Percentiles rank a stretch among this genome's conserved stretches.
phyloP scores from a whole-genome alignment of 2,888 invertebrate genomes.

The Drosophila villosipedis region DNA sequence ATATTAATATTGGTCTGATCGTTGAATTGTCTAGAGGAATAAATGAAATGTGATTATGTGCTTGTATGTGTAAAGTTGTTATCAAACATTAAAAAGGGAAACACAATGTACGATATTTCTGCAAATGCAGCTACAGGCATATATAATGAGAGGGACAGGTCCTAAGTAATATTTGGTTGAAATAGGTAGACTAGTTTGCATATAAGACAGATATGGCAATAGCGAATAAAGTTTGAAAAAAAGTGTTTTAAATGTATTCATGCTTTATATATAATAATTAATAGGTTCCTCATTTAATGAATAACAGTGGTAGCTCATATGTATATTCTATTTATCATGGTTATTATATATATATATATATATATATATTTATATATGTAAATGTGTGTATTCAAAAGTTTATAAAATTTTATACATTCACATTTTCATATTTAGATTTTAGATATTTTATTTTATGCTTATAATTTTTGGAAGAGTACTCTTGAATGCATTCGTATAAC shows the following conservation, averaged over 20 bases:
- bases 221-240: background rate
- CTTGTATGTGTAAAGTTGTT: background rate
- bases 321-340: conserved; percentile 1
- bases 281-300: background rate
- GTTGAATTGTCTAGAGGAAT: background rate
- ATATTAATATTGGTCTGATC: conserved; percentile 14
- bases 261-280: conserved; percentile 6
- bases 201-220: conserved; percentile 10
- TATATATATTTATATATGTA: background rate
- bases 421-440: conserved; percentile 11
- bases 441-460: conserved; percentile 25
- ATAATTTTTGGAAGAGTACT: conserved; percentile 17
- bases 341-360: background rate
- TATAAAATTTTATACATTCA: conserved; percentile 15
- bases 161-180: conserved; percentile 5
- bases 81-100: background rate
- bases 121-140: conserved; percentile 7
- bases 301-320: conserved; percentile 2
- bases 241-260: background rate
- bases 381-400: conserved; percentile 10
- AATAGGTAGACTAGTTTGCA: conserved; percentile 6
- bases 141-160: conserved; percentile 3
- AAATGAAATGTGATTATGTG: conserved; percentile 1
- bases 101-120: background rate
- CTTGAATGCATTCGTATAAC: conserved; percentile 24